phyloP scores from a whole-genome alignment of 2,888 invertebrate genomes.

The Pachydiplax longipennis region DNA sequence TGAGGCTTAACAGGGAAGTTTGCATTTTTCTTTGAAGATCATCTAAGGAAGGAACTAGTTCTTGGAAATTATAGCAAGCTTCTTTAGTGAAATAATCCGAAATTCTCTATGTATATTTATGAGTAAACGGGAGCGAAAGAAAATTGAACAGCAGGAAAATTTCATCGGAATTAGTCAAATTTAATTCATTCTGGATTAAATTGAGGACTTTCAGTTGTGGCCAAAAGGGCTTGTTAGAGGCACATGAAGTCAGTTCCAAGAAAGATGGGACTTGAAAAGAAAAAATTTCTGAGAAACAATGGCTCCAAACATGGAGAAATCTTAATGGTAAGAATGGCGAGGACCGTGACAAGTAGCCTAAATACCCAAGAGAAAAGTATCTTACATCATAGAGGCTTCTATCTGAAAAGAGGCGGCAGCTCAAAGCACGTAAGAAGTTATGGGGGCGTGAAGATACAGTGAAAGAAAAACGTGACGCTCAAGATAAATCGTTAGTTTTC shows the following conservation, averaged over 20 bases:
- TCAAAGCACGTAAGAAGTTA: background rate
- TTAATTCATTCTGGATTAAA: background rate
- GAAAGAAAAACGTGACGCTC: background rate
- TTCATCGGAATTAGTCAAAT: conserved; percentile 18
- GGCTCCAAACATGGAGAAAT: background rate
- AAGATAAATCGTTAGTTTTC: background rate
- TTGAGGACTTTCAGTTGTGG: background rate
- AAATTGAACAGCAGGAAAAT: background rate
- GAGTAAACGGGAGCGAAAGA: background rate
- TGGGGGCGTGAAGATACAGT: background rate
- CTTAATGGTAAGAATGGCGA: background rate
- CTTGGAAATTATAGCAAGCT: too few species aligned
- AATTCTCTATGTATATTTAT: conserved; percentile 30
- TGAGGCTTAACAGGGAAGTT: too few species aligned
- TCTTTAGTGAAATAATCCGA: background rate
- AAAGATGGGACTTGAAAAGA: background rate
- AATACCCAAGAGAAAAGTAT: background rate
- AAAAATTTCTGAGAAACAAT: background rate
- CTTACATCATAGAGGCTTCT: background rate
- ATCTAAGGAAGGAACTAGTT: too few species aligned
- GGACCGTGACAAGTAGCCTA: background rate
- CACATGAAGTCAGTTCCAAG: background rate
- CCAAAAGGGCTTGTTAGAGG: background rate
- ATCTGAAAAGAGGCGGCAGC: background rate
- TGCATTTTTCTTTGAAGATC: too few species aligned